Conservation (phyloP, 2,113 vertebrate species). For the Lepisosteus osseus region DNA sequence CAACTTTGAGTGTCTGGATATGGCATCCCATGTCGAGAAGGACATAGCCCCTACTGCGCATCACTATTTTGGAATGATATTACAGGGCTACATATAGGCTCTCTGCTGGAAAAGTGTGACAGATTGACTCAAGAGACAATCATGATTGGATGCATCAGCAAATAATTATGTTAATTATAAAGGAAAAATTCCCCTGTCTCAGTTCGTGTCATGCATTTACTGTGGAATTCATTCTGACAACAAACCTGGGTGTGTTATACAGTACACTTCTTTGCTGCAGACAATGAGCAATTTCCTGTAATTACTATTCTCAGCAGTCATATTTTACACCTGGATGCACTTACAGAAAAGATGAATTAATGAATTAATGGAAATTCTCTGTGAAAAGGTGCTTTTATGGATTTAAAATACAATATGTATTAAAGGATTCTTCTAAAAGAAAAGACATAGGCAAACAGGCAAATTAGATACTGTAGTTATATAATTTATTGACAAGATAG, state of each 20-base stretch:
- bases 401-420: too few relatives aligned
- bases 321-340: too few relatives aligned
- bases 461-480: too few relatives aligned
- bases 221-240: background rate
- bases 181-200: background rate
- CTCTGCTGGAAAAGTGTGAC: background rate
- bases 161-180: conserved; percentile 1
- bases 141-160: background rate
- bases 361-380: too few relatives aligned
- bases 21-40: background rate
- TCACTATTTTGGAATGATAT: background rate
- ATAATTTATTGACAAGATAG: too few relatives aligned
- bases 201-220: background rate
- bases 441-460: too few relatives aligned
- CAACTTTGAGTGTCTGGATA: background rate
- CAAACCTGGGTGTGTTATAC: background rate
- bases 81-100: background rate
- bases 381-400: too few relatives aligned
- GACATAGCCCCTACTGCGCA: background rate
- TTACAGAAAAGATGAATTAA: too few relatives aligned
- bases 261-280: too few relatives aligned
- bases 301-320: too few relatives aligned
- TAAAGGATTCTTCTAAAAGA: too few relatives aligned
- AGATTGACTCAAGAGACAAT: background rate
- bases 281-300: too few relatives aligned